phyloP scores from a whole-genome alignment of 2,113 vertebrate species.

The Emydocephalus ijimae region DNA sequence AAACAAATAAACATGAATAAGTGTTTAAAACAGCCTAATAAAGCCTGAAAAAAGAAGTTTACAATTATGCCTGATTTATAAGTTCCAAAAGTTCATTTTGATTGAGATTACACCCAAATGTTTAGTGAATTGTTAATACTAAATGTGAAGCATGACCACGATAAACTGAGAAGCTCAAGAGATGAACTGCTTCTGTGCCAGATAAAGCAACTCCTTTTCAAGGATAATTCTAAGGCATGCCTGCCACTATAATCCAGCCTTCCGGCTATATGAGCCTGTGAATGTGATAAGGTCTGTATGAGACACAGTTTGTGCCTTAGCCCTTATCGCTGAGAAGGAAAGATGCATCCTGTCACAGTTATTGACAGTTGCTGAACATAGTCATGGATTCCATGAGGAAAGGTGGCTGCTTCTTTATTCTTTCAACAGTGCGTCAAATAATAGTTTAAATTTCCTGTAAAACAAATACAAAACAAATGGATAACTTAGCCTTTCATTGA shows the following conservation, averaged over 20 bases:
- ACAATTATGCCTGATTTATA: background rate
- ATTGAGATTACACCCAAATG: background rate
- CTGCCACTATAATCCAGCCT: background rate
- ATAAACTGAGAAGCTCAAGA: background rate
- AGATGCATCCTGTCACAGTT: background rate
- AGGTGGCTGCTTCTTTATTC: background rate
- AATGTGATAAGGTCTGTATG: slow-evolving; percentile 20
- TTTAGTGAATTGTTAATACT: accelerated
- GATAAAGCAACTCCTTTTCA: slow-evolving; percentile 24
- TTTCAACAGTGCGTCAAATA: accelerated
- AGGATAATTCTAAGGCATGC: background rate
- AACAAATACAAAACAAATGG: accelerated
- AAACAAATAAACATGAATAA: background rate
- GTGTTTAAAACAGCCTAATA: background rate
- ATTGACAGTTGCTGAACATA: background rate
- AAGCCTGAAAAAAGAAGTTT: background rate
- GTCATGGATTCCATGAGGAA: background rate
- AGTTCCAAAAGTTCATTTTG: background rate
- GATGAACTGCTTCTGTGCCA: background rate
- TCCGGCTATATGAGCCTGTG: background rate
- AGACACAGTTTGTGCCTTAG: background rate
- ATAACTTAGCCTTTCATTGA: background rate
- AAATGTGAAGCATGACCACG: background rate
- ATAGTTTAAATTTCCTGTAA: background rate
- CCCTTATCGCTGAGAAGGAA: background rate